A percentile compares a stretch with the other conserved stretches of the same genome.
Conservation (phyloP, 2,113 vertebrate genomes). For the Callocephalon fimbriatum region DNA sequence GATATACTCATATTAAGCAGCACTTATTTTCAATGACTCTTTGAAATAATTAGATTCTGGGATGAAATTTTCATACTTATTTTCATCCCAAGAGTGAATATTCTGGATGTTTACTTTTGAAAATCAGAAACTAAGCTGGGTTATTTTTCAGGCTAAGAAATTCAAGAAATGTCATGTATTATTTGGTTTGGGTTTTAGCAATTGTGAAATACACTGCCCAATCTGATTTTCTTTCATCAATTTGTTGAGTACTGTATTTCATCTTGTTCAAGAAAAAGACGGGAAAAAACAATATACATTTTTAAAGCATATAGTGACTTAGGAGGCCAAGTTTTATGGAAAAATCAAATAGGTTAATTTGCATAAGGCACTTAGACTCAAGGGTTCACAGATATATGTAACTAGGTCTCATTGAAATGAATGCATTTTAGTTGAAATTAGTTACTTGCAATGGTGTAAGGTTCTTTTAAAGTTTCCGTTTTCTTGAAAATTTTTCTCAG, state of each 20-base stretch:
- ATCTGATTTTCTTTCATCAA: background rate
- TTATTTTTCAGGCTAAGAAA: background rate
- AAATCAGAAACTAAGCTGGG: background rate
- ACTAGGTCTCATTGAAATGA: background rate
- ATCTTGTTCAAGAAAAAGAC: background rate
- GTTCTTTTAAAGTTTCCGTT: background rate
- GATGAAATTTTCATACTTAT: background rate
- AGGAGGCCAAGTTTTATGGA: background rate
- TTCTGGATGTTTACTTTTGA: constrained; percentile 17
- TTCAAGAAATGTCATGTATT: background rate
- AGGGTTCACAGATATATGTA: background rate
- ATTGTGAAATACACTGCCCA: background rate
- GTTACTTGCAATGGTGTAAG: background rate
- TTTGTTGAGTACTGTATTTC: background rate
- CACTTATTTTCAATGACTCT: background rate
- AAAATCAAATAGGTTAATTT: background rate
- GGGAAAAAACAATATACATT: background rate
- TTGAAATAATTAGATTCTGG: background rate
- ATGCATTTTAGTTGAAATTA: background rate
- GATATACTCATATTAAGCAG: background rate
- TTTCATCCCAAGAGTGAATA: background rate
- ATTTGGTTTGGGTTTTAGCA: background rate
- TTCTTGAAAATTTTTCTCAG: background rate
- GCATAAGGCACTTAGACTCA: background rate
- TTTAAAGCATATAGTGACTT: background rate